Base-by-base conservation (phyloP, 2,113 vertebrate genomes). In the Cyrtonyx montezumae region DNA sequence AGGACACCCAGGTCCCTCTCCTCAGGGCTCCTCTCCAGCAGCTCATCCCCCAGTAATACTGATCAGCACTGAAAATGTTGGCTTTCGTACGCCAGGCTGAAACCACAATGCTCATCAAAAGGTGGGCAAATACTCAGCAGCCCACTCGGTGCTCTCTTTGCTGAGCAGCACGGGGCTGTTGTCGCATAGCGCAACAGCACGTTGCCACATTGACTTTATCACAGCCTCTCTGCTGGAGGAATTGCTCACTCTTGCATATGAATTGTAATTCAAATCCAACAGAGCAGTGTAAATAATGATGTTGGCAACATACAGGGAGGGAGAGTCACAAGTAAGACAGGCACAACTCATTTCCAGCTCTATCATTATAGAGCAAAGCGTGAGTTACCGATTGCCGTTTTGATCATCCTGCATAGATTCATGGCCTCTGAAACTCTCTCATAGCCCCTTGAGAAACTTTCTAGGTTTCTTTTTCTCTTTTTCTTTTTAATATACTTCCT, bases 311-410 rank as follows among this genome's bases (percentile, higher is more conserved):
- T 3, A n/a, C 1, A 49, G 25, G 19, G 36, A 37, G 40, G 34
- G 40, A 40, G 46, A 67, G 46, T 11, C 51, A n/a, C 9, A 11
- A 7, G 70, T 4, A 26, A 83, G 32, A 20, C 48, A 48, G 48
- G 20, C 37, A 73, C 34, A 48, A n/a, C 34, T 86, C 74, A 40
- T 55, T 55, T 34, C 67, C 25, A 70, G 49, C 49, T 46, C 55
- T 61, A 55, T 61, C 58, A 49, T 25, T 21, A 30, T 21, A 30
- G 55, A 13, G 10, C 53, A 43, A 32, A 43, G 28, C 16, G 7
- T 11, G 30, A 68, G 32, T 30, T 62, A 51, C 78, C 0, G 0
- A 23, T 34, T 58, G 65, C 53, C 1, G 0, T 45, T 81, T n/a
- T 10, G 11, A 74, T 59, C 56, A 17, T 51, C 34, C 49, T 32